Base-by-base conservation (phyloP, 2,888 invertebrate species). In the Synergus umbraculus region DNA sequence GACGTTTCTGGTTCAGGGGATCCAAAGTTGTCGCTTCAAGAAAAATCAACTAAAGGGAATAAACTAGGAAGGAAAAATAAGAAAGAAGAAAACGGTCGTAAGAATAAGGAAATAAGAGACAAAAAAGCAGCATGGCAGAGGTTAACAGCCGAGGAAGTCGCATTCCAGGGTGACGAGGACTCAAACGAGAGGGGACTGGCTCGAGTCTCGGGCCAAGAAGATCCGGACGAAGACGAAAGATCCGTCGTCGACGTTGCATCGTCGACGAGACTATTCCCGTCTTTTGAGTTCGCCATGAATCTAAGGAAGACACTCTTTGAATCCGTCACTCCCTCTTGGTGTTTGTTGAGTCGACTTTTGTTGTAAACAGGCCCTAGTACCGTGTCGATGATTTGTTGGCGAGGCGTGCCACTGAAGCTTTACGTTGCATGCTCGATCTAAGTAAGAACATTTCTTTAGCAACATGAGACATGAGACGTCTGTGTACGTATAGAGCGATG, bases 341-440 rank as follows among this genome's bases (percentile, higher is more conserved):
- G 80, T 79, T 82, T 79, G 80, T 79, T 79, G 80, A 79, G 83
- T 81, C 78, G 78, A 77, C 77, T 78, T 73, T 77, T 76, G 65
- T 81, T 83, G 83, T 83, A 83, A 83, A 82, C 83, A 82, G 81
- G 80, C 80, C 80, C 58, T 78, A 80, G 82, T 82, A 83, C 76
- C 80, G 82, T 85, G 87, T 86, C 87, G 89, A 90, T 91, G 91
- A 91, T 91, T 91, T 91, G 90, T 90, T 88, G 89, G 86, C 86
- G 80, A 87, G 89, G 89, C 90, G 88, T 88, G 86, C 83, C 88
- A 79, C 64, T 85, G 85, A 81, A 85, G 85, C 87, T 82, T 54
- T 86, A 83, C 85, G 85, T 87, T 82, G 84, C 85, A 86, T 86
- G 88, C 86, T 86, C 87, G 83, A 87, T 86, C 84, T 82, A 79